Evolutionary conservation across 2,797 vertebrate genomes (phyloP).

Genomic region (Fratercula arctica): DNA sequence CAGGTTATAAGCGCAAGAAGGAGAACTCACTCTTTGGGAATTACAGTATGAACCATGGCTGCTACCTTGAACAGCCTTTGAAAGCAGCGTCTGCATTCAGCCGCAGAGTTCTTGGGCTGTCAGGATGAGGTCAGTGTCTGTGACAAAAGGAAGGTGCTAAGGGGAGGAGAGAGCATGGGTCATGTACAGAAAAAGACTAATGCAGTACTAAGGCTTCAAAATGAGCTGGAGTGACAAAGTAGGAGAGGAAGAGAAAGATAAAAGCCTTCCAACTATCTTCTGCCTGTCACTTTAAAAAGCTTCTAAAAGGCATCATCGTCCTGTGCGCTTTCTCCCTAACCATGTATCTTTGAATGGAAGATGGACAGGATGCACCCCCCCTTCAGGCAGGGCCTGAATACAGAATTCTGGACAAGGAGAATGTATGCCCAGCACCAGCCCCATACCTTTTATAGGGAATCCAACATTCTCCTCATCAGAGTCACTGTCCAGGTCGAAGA

Average conservation of each 20-base stretch:
- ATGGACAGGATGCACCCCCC: accelerated
- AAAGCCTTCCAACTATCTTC: neutral
- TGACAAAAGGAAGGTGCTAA: neutral
- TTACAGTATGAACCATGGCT: neutral
- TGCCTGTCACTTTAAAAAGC: neutral
- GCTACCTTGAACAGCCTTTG: neutral
- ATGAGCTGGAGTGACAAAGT: neutral
- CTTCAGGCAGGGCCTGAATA: neutral
- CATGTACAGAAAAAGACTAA: neutral
- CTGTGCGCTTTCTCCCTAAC: neutral
- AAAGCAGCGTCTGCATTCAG: neutral
- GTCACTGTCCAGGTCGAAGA: slow-evolving; percentile 89
- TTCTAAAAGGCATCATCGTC: neutral
- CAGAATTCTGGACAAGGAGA: neutral
- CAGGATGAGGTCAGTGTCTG: neutral
- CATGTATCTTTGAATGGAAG: accelerated
- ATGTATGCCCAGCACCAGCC: neutral
- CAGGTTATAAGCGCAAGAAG: neutral
- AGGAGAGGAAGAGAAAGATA: neutral
- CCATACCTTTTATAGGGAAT: slow-evolving; percentile 81
- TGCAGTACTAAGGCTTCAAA: neutral
- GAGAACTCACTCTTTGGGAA: neutral
- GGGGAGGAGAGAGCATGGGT: neutral
- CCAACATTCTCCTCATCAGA: slow-evolving; percentile 77
- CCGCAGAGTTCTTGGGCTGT: neutral